Conservation (phyloP, 2,113 vertebrate genomes). For the Macrotus californicus region DNA sequence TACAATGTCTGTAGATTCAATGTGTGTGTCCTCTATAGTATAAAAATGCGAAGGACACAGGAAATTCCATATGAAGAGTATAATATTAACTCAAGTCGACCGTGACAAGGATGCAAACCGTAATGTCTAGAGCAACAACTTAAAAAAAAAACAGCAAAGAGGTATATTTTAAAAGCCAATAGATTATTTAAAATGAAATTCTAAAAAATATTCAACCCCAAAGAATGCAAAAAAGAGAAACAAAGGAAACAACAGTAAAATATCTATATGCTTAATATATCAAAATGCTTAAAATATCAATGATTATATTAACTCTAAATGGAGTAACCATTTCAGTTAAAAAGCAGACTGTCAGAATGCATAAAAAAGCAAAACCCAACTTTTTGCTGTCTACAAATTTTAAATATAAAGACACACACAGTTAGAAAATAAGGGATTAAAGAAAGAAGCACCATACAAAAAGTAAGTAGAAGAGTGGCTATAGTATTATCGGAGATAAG, state of each 20-base stretch:
- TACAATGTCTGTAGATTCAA: not conserved
- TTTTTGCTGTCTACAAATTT: not conserved
- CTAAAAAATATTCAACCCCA: not conserved
- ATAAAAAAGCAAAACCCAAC: not conserved
- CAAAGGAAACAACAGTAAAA: not conserved
- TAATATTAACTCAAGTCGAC: not conserved
- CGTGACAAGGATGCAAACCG: not conserved
- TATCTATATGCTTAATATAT: not conserved
- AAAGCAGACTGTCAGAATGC: not conserved
- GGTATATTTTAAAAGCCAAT: not conserved
- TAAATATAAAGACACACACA: not conserved
- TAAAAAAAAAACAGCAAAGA: not conserved
- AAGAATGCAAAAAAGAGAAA: not conserved
- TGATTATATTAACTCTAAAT: not conserved
- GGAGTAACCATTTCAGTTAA: not conserved
- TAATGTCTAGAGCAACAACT: not conserved
- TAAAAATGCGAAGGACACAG: not conserved
- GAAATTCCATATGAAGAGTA: not conserved
- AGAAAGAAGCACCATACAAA: not conserved
- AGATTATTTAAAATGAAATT: not conserved
- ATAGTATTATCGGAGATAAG: not conserved
- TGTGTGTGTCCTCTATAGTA: not conserved
- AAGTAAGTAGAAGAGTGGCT: not conserved
- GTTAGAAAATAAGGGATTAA: not conserved
- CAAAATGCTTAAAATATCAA: not conserved